Conservation (phyloP, 2,113 vertebrate genomes). For the Menidia beryllina region DNA sequence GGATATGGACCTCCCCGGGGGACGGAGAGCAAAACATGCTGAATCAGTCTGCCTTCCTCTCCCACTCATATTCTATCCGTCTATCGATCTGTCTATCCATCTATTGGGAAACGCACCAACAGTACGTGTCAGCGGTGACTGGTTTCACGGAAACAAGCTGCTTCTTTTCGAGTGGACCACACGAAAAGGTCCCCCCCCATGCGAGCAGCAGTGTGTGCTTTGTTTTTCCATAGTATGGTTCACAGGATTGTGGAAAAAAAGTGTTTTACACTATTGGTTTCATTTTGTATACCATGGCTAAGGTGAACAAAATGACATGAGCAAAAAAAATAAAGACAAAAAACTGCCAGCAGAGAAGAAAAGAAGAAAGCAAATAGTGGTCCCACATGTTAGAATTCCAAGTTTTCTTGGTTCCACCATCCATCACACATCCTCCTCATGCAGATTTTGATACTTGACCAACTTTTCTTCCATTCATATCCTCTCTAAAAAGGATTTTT, state of each 20-base stretch:
- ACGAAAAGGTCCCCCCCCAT: neutral
- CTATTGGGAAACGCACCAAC: neutral
- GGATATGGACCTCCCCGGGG: constrained; percentile 67
- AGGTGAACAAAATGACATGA: too few species aligned
- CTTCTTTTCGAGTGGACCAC: neutral
- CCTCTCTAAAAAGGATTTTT: too few species aligned
- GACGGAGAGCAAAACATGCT: constrained; percentile 59
- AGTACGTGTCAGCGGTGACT: neutral
- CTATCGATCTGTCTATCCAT: constrained; percentile 21
- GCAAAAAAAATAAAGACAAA: too few species aligned
- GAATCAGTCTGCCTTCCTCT: constrained; percentile 38
- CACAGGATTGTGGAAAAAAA: neutral
- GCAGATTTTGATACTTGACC: too few species aligned
- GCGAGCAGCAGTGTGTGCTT: too few species aligned
- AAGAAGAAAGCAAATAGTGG: too few species aligned
- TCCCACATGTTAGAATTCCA: too few species aligned
- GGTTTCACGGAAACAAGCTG: neutral
- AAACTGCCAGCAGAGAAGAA: too few species aligned
- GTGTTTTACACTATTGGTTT: neutral
- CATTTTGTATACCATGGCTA: too few species aligned
- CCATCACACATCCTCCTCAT: too few species aligned
- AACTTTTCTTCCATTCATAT: too few species aligned
- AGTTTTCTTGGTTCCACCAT: too few species aligned
- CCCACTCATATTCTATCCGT: neutral
- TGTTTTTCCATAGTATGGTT: neutral